Evolutionary conservation across 2,113 vertebrate species (phyloP).

Genomic region (Melanostigma gelatinosum): DNA sequence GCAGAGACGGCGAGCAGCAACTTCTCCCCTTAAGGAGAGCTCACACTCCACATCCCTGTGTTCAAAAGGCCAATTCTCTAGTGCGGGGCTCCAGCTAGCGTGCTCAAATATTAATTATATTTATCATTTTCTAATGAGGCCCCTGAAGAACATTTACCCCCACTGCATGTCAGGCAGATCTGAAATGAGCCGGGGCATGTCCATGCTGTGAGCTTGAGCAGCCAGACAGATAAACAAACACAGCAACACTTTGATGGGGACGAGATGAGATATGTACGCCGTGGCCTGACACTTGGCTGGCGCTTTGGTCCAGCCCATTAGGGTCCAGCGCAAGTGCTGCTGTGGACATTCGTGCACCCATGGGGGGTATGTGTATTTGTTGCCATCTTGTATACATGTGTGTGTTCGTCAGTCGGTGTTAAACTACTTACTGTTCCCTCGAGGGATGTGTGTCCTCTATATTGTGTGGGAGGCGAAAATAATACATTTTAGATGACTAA

Average conservation of each 20-base stretch:
- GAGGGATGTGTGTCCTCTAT: constrained; percentile 57
- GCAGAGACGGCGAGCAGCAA: constrained; percentile 48
- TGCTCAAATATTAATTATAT: constrained; percentile 88
- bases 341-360: constrained; percentile 71
- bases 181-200: constrained; percentile 67
- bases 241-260: constrained; percentile 66
- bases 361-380: constrained; percentile 59
- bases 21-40: constrained; percentile 78
- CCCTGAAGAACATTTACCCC: constrained; percentile 84
- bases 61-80: constrained; percentile 81
- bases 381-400: constrained; percentile 64
- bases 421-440: constrained; percentile 56
- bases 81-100: constrained; percentile 62
- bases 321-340: constrained; percentile 69
- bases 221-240: constrained; percentile 74
- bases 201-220: constrained; percentile 68
- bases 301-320: constrained; percentile 69
- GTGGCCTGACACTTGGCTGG: constrained; percentile 62
- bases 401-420: constrained; percentile 57
- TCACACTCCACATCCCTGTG: constrained; percentile 60
- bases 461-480: constrained; percentile 61
- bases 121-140: constrained; percentile 85
- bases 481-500: constrained; percentile 73
- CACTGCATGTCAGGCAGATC: constrained; percentile 73
- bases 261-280: constrained; percentile 35